phyloP scores from a whole-genome alignment of 2,113 vertebrate genomes.

The Rhinolophus ferrumequinum region DNA sequence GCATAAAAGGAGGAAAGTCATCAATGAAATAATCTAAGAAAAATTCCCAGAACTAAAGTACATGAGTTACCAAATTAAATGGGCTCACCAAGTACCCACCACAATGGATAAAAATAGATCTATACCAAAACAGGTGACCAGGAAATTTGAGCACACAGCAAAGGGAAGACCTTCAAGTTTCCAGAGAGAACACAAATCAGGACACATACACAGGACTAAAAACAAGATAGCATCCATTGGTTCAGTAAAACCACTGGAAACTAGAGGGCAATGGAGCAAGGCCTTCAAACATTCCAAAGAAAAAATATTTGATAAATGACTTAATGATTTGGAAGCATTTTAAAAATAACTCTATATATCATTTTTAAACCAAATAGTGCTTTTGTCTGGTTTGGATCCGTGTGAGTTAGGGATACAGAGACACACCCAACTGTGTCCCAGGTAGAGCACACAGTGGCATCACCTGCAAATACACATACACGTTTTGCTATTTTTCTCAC shows the following conservation, averaged over 20 bases:
- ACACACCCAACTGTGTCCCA: not conserved
- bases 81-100: not conserved
- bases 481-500: not conserved
- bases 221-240: not conserved
- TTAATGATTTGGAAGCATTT: not conserved
- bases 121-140: not conserved
- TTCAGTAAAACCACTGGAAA: not conserved
- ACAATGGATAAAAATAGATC: not conserved
- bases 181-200: conserved; percentile 10
- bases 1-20: not conserved
- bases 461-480: not conserved
- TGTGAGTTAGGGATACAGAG: not conserved
- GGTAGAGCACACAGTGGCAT: not conserved
- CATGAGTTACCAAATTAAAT: conserved; percentile 15
- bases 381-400: not conserved
- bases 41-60: not conserved
- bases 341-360: not conserved
- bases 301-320: not conserved
- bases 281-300: not conserved
- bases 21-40: conserved; percentile 34
- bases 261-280: not conserved
- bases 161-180: conserved; percentile 30
- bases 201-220: not conserved
- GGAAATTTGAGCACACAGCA: not conserved
- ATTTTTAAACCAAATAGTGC: not conserved